Base-by-base conservation (phyloP, 2,113 vertebrate species). In the Istiophorus platypterus region DNA sequence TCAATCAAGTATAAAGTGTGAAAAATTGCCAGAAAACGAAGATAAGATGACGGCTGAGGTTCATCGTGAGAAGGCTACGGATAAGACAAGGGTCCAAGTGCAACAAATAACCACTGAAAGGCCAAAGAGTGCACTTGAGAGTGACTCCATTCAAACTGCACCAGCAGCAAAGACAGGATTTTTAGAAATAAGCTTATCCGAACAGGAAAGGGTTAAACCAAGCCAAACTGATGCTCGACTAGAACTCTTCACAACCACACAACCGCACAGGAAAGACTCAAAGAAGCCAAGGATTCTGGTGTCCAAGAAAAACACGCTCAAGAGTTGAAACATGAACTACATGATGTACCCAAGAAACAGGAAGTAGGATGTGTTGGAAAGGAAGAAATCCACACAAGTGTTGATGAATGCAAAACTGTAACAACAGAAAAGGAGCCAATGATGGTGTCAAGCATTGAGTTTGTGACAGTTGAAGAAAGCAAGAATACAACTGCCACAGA, bases 181-280 rank as follows among this genome's bases (percentile, higher is more conserved):
- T 26, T 47, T 20, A 67, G 62, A 79, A 70, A 64, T 27, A 39
- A 67, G 56, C 14, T 31, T 11, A 52, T 54, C 76, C 29, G 64
- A 65, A 45, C 41, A 34, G 52, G 65, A 17, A 9, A 4, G 4
- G 0, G 8, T 31, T 0, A 31, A 72, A 65, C 51, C 29, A 29
- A 65, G 7, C 2, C 27, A 51, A 13, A 49, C 18, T 57, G 47
- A n/a, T 1, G 10, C 45, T 45, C 42, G 61, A 10, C 10, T 11
- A 34, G 27, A 73, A 9, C 14, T 31, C 3, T 2, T n/a, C 3
- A 71, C 27, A 57, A 17, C 39, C 8, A n/a, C 61, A 54, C 27
- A 57, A 17, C 39, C 8, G 18, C 61, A 54, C 15, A 9, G 11
- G 62, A 69, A 15, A 42, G 0, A 61, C 17, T 18, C 6, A 27